Evolutionary conservation across 2,797 vertebrate species (phyloP), one percentile per base, ranked within the genome.

Genomic region (Sternarchorhynchus goeldii): DNA sequence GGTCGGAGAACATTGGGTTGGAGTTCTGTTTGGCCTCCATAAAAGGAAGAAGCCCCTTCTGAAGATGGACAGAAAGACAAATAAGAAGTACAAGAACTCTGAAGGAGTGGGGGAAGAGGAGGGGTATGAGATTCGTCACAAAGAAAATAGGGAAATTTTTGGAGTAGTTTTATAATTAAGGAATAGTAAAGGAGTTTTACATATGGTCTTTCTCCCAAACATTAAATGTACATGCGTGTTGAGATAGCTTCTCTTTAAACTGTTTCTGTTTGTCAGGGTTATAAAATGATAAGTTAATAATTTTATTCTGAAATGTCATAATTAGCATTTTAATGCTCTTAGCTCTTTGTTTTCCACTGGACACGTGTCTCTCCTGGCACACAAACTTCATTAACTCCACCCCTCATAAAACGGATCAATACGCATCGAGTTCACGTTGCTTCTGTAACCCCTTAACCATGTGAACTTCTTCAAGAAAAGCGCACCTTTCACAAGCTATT

Each of bases 301-400:
- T 20, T 71, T 55, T 31, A 56, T 71, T 14, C 53, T 71, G 18
- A 77, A 77, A 77, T 77, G 75, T 60, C 75, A 73, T 73, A 58
- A 79, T 79, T 45, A 72, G 60, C 77, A 73, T 79, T 45, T 73
- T 20, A 59, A 66, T 71, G 58, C 45, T 63, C 58, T 36, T 36
- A 60, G 7, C 21, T 39, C 36, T 53, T 16, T 16, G 36, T 66
- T 64, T 34, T 29, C 34, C 59, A 36, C 12, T 0, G 17, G 34
- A 18, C n/a, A 50, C n/a, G 1, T 56, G 14, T 71, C 12, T 57
- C 17, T 16, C 25, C 18, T 18, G 67, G 45, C 18, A 29, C 45
- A 55, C 45, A 32, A 31, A 55, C 17, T 18, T 36, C 21, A 7
- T 2, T 25, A 34, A 50, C 45, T 25, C 45, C 45, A 14, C 10